Conservation (phyloP, 2,797 vertebrate species). For the Rhinophrynus dorsalis region DNA sequence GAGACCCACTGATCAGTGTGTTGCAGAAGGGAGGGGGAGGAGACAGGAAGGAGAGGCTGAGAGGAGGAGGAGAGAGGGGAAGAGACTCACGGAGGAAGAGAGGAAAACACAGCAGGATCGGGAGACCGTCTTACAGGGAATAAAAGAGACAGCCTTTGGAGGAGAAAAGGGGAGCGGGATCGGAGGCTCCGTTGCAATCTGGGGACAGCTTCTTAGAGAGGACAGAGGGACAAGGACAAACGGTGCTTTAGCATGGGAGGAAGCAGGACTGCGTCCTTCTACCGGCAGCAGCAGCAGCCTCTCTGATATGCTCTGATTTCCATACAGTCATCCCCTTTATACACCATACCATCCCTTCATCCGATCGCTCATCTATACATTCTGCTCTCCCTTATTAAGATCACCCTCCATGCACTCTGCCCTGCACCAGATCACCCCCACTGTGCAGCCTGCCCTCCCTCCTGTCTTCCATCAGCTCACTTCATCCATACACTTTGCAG, state of each 20-base stretch:
- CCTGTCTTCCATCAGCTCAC: background rate
- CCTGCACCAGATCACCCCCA: conserved; percentile 5
- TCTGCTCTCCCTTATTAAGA: background rate
- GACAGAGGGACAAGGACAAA: background rate
- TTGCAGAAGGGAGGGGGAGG: conserved; percentile 36
- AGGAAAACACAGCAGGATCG: conserved; percentile 47
- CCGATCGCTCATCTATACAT: background rate
- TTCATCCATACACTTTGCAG: too few relatives aligned
- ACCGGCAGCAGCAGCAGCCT: background rate
- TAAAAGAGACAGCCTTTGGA: conserved; percentile 10
- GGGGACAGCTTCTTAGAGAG: too few relatives aligned
- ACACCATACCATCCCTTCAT: background rate
- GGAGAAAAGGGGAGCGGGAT: background rate
- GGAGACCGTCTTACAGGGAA: conserved; percentile 30
- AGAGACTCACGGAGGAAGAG: conserved; percentile 1
- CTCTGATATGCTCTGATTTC: background rate
- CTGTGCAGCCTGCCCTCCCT: background rate
- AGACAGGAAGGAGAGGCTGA: conserved; percentile 43
- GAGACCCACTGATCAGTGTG: conserved; percentile 7
- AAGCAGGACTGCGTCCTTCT: background rate
- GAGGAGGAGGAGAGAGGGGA: conserved; percentile 19
- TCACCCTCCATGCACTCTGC: background rate
- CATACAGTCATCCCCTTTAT: background rate
- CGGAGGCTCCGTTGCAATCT: background rate
- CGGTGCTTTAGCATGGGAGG: background rate